Conservation (phyloP, 1,140 invertebrate genomes). For the Orchestia grillus region DNA sequence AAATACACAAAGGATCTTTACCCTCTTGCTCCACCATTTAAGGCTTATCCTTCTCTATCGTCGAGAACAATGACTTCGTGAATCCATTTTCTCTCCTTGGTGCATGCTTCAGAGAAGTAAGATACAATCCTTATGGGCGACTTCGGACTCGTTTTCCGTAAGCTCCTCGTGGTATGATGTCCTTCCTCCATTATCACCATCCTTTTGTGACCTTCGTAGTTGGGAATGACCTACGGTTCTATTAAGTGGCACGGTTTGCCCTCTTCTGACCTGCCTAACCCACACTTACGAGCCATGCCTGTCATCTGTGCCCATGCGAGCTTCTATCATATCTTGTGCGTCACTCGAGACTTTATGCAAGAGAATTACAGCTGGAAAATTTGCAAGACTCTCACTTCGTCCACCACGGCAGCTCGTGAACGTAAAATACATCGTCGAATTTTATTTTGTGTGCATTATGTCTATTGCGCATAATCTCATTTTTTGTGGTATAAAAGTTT, state of each 20-base stretch:
- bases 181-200: background rate
- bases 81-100: slow-evolving; percentile 9
- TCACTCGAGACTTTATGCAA: background rate
- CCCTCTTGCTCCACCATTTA: background rate
- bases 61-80: slow-evolving; percentile 45
- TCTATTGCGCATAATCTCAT: background rate
- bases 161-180: slow-evolving; percentile 1
- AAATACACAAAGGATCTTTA: slow-evolving; percentile 40
- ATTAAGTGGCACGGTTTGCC: background rate
- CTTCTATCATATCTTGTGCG: background rate
- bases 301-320: background rate
- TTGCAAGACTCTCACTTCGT: background rate
- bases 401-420: background rate
- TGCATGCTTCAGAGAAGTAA: slow-evolving; percentile 11
- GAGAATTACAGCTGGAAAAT: background rate
- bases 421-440: background rate
- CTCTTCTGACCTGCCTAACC: slow-evolving; percentile 14
- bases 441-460: background rate
- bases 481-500: background rate
- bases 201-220: slow-evolving; percentile 31
- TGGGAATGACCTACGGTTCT: slow-evolving; percentile 9
- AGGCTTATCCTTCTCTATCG: slow-evolving; percentile 16
- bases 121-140: background rate
- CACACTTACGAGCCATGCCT: background rate
- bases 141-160: background rate